phyloP scores from a whole-genome alignment of 2,113 vertebrate species.

The Pangasianodon hypophthalmus region DNA sequence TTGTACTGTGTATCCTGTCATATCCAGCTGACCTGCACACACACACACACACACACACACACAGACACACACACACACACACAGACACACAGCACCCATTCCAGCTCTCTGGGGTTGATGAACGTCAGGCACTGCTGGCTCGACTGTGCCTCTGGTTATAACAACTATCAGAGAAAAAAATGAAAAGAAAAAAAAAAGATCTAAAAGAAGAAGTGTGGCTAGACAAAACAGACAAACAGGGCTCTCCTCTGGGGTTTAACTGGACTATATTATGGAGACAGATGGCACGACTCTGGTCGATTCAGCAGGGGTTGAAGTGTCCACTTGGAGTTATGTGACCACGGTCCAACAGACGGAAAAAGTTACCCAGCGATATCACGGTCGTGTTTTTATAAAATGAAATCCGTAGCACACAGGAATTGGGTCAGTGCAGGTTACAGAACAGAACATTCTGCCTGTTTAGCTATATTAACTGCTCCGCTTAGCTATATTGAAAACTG shows the following conservation, averaged over 20 bases:
- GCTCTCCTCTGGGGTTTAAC: conserved; percentile 33
- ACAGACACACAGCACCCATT: background rate
- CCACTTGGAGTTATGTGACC: background rate
- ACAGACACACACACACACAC: background rate
- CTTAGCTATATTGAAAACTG: background rate
- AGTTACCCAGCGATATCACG: background rate
- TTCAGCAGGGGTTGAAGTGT: conserved; percentile 35
- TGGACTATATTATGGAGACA: conserved; percentile 44
- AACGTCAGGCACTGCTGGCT: background rate
- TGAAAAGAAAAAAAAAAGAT: background rate
- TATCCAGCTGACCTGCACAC: conserved; percentile 28
- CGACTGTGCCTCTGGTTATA: background rate
- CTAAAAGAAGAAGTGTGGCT: background rate
- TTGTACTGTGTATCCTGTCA: conserved; percentile 8
- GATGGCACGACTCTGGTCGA: conserved; percentile 40
- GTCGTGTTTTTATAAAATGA: conserved; percentile 4
- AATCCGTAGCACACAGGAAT: background rate
- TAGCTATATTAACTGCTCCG: background rate
- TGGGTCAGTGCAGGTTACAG: background rate
- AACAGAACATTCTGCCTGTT: background rate
- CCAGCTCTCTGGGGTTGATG: background rate
- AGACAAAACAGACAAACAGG: background rate
- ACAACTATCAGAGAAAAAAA: background rate
- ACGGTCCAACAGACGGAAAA: background rate
- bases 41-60: background rate